A percentile compares a stretch with the other conserved stretches of the same genome.
These are phyloP conservation scores for Clarias fuscus DNA, from an alignment of 2,797 vertebrate species.

Conservation along the genomic window DNA sequence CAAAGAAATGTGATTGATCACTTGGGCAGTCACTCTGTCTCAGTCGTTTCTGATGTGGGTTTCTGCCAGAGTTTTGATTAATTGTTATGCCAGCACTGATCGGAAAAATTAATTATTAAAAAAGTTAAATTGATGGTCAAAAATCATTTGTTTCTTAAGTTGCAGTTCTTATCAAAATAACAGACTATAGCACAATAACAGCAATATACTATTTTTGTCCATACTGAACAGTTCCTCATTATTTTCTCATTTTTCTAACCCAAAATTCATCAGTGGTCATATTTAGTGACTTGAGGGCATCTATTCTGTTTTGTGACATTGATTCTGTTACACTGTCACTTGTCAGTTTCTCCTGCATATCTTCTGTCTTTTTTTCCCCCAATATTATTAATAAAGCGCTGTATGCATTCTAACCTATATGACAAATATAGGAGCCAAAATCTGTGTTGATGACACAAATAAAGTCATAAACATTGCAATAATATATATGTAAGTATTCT, in stretches of 20 bases:
- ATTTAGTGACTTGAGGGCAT: background rate
- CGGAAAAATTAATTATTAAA: background rate
- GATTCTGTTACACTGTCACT: background rate
- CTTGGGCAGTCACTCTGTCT: background rate
- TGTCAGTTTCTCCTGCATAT: background rate
- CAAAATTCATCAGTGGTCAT: background rate
- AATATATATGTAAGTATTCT: background rate
- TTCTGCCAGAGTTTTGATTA: background rate
- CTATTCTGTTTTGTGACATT: background rate
- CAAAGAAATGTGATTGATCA: background rate
- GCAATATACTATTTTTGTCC: background rate
- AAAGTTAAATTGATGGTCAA: background rate
- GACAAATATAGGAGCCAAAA: no score
- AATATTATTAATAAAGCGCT: background rate
- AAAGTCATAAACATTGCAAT: background rate
- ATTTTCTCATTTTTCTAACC: background rate
- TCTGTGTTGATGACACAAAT: background rate
- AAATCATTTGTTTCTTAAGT: background rate
- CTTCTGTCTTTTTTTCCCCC: background rate
- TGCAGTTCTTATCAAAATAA: background rate
- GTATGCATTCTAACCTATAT: background rate
- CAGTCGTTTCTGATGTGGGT: background rate
- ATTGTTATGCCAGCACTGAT: background rate
- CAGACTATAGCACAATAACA: no score
- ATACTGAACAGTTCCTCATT: background rate